Conservation (phyloP, 2,113 vertebrate genomes). For the Lagopus muta region DNA sequence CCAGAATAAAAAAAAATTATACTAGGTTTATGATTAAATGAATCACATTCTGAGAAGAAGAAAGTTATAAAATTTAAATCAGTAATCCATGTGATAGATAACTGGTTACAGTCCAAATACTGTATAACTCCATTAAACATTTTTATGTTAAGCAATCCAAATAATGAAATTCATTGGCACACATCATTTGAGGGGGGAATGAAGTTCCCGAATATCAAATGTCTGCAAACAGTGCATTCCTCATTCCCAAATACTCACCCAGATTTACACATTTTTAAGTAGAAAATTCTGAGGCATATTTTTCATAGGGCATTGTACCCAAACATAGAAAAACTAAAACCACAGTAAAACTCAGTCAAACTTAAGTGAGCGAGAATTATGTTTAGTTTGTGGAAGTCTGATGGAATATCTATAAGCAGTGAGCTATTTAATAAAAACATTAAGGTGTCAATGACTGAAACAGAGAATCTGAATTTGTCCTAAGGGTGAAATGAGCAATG, state of each 20-base stretch:
- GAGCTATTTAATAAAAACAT: conserved; percentile 28
- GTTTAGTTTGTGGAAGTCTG: background rate
- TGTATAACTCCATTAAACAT: background rate
- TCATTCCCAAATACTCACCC: background rate
- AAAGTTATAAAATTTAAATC: background rate
- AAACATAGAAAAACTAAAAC: background rate
- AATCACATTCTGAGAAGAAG: background rate
- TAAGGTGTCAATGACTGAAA: background rate
- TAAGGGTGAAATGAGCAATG: background rate
- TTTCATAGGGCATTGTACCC: background rate
- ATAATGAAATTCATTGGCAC: background rate
- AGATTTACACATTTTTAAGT: background rate
- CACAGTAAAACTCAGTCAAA: background rate
- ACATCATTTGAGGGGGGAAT: background rate
- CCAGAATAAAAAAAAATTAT: background rate
- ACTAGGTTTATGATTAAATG: background rate
- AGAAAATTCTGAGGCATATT: background rate
- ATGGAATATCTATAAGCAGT: background rate
- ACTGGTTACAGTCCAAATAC: background rate
- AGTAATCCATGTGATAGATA: background rate
- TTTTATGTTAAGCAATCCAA: background rate
- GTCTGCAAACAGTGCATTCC: background rate
- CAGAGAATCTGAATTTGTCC: conserved; percentile 14
- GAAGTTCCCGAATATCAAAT: background rate
- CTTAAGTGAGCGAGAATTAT: background rate